These are phyloP conservation scores for Erpetoichthys calabaricus DNA, from an alignment of 2,797 vertebrate genomes.

Conservation along the genomic window DNA sequence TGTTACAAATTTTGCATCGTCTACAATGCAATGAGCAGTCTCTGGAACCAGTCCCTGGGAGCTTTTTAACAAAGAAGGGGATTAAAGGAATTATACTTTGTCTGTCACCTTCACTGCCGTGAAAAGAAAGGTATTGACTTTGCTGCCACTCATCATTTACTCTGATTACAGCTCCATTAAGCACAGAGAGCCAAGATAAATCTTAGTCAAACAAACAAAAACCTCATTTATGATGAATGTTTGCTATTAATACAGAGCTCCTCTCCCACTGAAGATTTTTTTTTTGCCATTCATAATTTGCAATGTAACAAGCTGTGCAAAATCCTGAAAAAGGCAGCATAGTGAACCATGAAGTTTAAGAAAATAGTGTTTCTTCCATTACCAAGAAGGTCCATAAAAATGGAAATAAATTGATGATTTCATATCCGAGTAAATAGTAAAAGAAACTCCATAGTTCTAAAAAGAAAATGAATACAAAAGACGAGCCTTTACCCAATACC, in stretches of 20 bases:
- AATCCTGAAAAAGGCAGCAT: no score
- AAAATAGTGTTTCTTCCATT: no score
- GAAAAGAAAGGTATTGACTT: constrained; percentile 38
- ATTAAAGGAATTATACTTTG: constrained; percentile 39
- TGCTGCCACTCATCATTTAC: constrained; percentile 50
- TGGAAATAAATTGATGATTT: no score
- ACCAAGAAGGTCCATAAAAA: no score
- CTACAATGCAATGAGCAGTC: neutral
- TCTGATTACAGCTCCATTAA: constrained; percentile 46
- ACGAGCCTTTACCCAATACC: no score
- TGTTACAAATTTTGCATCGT: neutral
- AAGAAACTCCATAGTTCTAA: no score
- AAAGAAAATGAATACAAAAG: no score
- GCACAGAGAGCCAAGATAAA: constrained; percentile 35
- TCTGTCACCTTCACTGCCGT: constrained; percentile 32
- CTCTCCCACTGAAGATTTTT: no score
- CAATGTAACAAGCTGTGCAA: no score
- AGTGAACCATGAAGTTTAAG: no score
- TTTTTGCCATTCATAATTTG: no score
- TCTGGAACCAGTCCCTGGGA: constrained; percentile 15
- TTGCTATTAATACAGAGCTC: neutral
- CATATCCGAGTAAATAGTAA: no score
- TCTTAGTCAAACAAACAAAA: constrained; percentile 42
- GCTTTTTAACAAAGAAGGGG: constrained; percentile 30
- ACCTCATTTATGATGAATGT: constrained; percentile 12